phyloP scores from a whole-genome alignment of 2,113 vertebrate species.

The Pelvicachromis taeniatus region DNA sequence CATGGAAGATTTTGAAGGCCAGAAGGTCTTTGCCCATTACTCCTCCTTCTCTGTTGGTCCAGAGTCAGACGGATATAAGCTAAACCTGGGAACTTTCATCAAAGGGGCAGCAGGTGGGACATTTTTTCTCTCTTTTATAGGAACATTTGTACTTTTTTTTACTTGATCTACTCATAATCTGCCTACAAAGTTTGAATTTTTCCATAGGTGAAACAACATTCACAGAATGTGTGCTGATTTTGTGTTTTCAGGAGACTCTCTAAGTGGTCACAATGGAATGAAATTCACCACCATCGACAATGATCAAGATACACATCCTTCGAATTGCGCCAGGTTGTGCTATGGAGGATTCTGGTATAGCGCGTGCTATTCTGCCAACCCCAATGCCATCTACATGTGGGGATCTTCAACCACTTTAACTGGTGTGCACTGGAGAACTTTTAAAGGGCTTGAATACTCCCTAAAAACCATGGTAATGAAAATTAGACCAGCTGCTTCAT shows the following conservation, averaged over 20 bases:
- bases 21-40: conserved; percentile 18
- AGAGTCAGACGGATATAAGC: conserved; percentile 22
- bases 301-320: conserved; percentile 64
- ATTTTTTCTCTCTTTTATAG: neutral
- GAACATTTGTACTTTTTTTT: neutral
- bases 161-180: neutral
- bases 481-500: conserved; percentile 10
- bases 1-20: conserved; percentile 36
- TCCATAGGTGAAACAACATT: neutral
- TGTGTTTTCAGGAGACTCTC: conserved; percentile 69
- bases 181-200: fast-evolving
- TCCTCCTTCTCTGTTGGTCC: conserved; percentile 23
- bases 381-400: conserved; percentile 68
- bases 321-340: conserved; percentile 68
- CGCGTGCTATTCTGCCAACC: conserved; percentile 70
- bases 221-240: neutral
- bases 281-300: conserved; percentile 79
- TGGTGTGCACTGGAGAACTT: neutral
- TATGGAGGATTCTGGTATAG: conserved; percentile 77
- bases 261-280: conserved; percentile 65
- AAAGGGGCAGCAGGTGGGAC: conserved; percentile 27
- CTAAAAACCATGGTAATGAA: conserved; percentile 37
- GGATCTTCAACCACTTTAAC: neutral
- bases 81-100: conserved; percentile 10
- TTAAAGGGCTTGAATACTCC: conserved; percentile 28